These are phyloP conservation scores for Galerucella nymphaeae DNA, from an alignment of 2,888 invertebrate species.

Conservation along the genomic window DNA sequence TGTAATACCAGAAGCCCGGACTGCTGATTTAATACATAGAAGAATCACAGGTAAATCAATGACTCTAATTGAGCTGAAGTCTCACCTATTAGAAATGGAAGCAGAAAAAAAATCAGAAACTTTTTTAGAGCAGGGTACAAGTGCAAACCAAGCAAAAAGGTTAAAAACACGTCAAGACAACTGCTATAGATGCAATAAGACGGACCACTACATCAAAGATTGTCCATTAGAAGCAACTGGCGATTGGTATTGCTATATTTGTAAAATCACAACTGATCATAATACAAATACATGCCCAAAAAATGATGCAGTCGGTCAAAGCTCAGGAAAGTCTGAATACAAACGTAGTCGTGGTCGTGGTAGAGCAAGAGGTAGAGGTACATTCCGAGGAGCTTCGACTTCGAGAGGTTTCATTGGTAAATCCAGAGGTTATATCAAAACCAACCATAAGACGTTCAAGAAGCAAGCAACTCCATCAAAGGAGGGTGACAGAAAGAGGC, in stretches of 20 bases:
- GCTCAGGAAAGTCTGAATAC: neutral
- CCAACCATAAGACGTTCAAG: neutral
- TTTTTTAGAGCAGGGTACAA: too few species aligned
- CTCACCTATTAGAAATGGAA: too few species aligned
- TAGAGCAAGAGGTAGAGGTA: constrained; percentile 1
- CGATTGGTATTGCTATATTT: constrained; percentile 9
- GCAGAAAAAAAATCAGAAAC: too few species aligned
- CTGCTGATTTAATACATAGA: too few species aligned
- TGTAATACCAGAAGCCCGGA: too few species aligned
- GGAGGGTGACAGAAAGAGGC: neutral
- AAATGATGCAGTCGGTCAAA: constrained; percentile 1
- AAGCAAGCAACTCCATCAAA: constrained; percentile 5
- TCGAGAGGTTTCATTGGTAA: constrained; percentile 6
- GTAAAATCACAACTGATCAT: constrained; percentile 3
- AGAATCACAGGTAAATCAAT: too few species aligned
- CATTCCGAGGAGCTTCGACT: neutral
- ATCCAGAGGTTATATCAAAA: constrained; percentile 13
- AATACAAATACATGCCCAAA: constrained; percentile 14
- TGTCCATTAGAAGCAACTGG: constrained; percentile 14
- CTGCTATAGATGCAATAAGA: too few species aligned
- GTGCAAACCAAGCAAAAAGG: too few species aligned
- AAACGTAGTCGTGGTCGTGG: neutral
- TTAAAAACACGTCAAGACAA: too few species aligned
- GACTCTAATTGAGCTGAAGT: too few species aligned
- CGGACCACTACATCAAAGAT: too few species aligned